A percentile compares a stretch with the other conserved stretches of the same genome.
Conservation (phyloP, 2,797 vertebrate genomes). For the Nasua narica region DNA sequence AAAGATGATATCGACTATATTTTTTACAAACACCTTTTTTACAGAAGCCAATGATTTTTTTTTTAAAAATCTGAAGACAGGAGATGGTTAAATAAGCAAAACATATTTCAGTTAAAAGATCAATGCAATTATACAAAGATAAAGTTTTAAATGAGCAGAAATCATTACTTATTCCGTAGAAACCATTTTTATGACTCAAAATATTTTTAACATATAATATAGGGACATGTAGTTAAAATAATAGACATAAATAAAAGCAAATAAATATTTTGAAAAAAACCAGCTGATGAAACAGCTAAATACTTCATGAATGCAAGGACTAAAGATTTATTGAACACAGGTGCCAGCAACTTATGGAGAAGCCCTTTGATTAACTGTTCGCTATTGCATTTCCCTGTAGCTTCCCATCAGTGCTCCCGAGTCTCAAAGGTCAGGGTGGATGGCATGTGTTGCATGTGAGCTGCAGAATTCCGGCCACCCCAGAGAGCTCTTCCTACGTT, state of each 20-base stretch:
- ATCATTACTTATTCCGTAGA: not conserved
- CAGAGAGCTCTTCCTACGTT: slow-evolving; percentile 1
- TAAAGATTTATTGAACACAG: slow-evolving; percentile 12
- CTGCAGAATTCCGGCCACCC: not conserved
- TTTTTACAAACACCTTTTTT: not conserved
- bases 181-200: not conserved
- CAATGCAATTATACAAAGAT: not conserved
- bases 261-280: not conserved
- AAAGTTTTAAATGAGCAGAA: not conserved
- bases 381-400: not conserved
- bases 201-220: not conserved
- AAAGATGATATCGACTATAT: not conserved
- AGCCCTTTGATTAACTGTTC: not conserved
- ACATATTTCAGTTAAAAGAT: not conserved
- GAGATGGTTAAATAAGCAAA: not conserved
- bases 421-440: not conserved
- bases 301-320: not conserved
- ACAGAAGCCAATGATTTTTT: not conserved
- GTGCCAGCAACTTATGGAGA: not conserved
- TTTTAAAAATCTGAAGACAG: not conserved
- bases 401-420: not conserved
- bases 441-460: not conserved
- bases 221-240: not conserved
- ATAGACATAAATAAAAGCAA: not conserved
- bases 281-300: not conserved